Evolutionary conservation across 2,888 invertebrate genomes (phyloP).

Genomic region (Rhorus exstirpatorius): DNA sequence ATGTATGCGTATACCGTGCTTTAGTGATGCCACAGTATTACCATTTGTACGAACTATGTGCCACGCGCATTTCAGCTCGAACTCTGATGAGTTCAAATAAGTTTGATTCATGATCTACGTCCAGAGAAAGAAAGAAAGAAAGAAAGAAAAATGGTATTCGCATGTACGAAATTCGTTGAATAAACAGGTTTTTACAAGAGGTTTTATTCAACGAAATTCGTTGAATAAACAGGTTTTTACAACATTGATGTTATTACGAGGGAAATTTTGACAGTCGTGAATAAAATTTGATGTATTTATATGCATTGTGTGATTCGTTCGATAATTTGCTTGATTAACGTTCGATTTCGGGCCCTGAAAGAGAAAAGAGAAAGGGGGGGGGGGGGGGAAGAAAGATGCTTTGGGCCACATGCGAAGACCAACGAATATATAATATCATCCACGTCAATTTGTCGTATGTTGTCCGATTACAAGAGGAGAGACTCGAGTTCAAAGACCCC

Average conservation of each 20-base stretch:
- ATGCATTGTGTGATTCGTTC: neutral
- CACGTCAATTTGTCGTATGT: conserved; percentile 61
- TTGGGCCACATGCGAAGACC: conserved; percentile 6
- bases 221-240: no score
- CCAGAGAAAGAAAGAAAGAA: neutral
- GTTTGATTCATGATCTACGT: neutral
- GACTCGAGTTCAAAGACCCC: conserved; percentile 65
- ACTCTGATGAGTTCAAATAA: conserved; percentile 21
- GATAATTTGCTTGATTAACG: conserved; percentile 16
- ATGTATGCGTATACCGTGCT: conserved; percentile 8
- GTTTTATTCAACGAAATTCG: no score
- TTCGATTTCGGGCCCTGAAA: conserved; percentile 21
- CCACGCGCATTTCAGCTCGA: conserved; percentile 38
- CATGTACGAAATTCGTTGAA: neutral
- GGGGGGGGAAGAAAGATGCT: conserved; percentile 1
- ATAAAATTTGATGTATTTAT: conserved; percentile 6
- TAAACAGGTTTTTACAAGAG: no score
- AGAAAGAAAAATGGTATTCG: neutral
- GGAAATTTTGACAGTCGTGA: neutral
- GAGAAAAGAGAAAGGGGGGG: neutral
- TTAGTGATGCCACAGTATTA: neutral
- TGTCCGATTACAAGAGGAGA: conserved; percentile 50
- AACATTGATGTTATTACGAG: no score
- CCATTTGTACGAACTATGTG: conserved; percentile 18
- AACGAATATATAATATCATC: conserved; percentile 61